Evolutionary conservation across 2,113 vertebrate species (phyloP).

Genomic region (Xiphophorus hellerii): DNA sequence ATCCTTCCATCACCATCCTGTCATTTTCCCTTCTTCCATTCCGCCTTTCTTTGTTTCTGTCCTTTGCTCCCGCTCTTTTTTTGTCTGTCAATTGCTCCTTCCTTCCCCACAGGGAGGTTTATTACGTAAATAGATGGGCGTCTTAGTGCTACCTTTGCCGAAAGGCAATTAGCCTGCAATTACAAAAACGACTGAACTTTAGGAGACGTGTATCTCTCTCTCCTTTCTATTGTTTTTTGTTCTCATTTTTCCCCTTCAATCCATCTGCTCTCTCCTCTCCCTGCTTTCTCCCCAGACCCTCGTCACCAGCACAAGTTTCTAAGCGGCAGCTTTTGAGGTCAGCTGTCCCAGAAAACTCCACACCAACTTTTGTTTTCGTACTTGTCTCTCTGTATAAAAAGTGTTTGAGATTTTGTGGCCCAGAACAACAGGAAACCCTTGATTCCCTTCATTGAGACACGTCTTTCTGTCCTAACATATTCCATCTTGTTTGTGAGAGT

Average conservation of each 20-base stretch:
- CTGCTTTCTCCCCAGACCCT: neutral
- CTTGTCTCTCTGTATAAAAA: constrained; percentile 10
- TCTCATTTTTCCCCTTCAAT: constrained; percentile 13
- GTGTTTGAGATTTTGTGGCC: constrained; percentile 16
- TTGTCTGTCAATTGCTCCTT: neutral
- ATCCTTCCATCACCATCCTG: constrained; percentile 23
- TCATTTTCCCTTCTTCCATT: constrained; percentile 30
- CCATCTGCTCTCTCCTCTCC: neutral
- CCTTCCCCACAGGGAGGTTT: constrained; percentile 28
- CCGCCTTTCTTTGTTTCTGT: constrained; percentile 25
- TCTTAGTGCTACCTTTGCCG: constrained; percentile 68
- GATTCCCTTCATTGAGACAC: constrained; percentile 44
- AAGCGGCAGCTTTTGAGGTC: constrained; percentile 35
- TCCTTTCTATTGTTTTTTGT: constrained; percentile 18
- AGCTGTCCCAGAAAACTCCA: constrained; percentile 46
- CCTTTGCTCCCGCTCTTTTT: neutral
- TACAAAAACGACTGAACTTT: constrained; percentile 60
- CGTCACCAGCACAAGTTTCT: constrained; percentile 14
- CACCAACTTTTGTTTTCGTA: neutral
- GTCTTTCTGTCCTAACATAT: constrained; percentile 26
- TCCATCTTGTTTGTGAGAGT: constrained; percentile 28
- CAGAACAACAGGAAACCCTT: constrained; percentile 15
- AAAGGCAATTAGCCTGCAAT: constrained; percentile 71
- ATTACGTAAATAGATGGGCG: constrained; percentile 61
- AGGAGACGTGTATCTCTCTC: constrained; percentile 46